Evolutionary conservation across 2,113 vertebrate species (phyloP), one percentile per base, ranked within the genome.

Genomic region (Boleophthalmus pectinirostris): DNA sequence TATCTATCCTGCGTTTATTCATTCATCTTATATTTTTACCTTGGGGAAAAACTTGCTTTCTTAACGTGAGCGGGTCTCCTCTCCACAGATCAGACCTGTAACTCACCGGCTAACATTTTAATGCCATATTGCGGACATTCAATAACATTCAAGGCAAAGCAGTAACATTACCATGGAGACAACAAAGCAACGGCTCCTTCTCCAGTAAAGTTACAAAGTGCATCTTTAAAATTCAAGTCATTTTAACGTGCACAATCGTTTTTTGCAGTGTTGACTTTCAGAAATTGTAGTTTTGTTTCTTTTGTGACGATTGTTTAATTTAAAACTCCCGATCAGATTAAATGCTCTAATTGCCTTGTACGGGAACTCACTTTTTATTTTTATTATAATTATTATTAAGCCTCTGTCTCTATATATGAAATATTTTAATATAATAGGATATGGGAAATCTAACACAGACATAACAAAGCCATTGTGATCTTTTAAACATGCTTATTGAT

Each of bases 371-470:
- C 82, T 83, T 93, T 91, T 92, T 58, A 58, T 58, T 58, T 24
- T 57, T 91, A 91, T 90, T 90, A 82, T 84, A 82, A 88, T 91
- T 91, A 91, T 90, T 88, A 82, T 85, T 82, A 87, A 88, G 84
- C 81, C 66, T 89, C 87, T 87, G 88, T 90, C 83, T 84, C 86
- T 90, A 89, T 91, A 90, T 92, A 89, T 89, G 75, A 88, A 88
- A 92, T 91, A 91, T 93, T 93, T 93, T 91, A 93, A 92, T 94
- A 93, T 92, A 92, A 93, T 91, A 91, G 90, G 85, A 92, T 89
- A 89, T 84, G 86, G 80, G 84, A 87, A 89, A 88, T 92, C 88
- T 92, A 93, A 91, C 88, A 90, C 74, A 78, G 81, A 85, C 89
- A 77, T 92, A 90, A 92, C 84, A 82, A 92, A 92, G 88, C 89